phyloP scores from a whole-genome alignment of 2,888 invertebrate genomes.

The Caenorhabditis becei region DNA sequence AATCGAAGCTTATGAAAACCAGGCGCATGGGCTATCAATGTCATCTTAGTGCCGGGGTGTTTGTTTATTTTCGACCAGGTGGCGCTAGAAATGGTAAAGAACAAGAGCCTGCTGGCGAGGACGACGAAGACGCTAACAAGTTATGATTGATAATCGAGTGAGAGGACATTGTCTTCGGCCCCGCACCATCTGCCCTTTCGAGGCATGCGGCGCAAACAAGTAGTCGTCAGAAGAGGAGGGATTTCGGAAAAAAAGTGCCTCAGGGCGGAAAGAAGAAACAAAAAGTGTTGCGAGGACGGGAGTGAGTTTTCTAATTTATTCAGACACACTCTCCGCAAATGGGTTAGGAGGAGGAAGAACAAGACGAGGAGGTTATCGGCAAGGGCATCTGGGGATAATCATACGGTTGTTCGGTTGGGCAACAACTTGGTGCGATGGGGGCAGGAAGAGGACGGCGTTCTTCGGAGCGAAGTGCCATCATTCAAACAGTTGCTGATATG shows the following conservation, averaged over 20 bases:
- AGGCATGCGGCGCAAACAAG: slow-evolving; percentile 43
- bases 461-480: not conserved
- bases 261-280: slow-evolving; percentile 24
- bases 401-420: slow-evolving; percentile 50
- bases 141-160: slow-evolving; percentile 59
- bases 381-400: slow-evolving; percentile 52
- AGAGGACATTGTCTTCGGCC: slow-evolving; percentile 36
- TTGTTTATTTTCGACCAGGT: slow-evolving; percentile 49
- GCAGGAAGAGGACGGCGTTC: not conserved
- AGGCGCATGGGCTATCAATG: slow-evolving; percentile 29
- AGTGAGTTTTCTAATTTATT: slow-evolving; percentile 42
- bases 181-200: slow-evolving; percentile 34
- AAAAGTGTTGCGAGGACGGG: slow-evolving; percentile 31
- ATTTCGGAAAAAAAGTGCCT: slow-evolving; percentile 49
- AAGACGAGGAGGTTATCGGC: slow-evolving; percentile 24
- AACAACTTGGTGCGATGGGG: slow-evolving; percentile 30
- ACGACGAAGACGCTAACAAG: slow-evolving; percentile 47
- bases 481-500: slow-evolving; percentile 37
- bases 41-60: too few species aligned
- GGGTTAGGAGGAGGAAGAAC: slow-evolving; percentile 24
- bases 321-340: slow-evolving; percentile 11
- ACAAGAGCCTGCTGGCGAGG: slow-evolving; percentile 18
- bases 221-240: slow-evolving; percentile 26
- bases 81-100: slow-evolving; percentile 29
- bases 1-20: not conserved